These are phyloP conservation scores for Xylota segnis DNA, from an alignment of 2,888 invertebrate genomes.

Conservation along the genomic window DNA sequence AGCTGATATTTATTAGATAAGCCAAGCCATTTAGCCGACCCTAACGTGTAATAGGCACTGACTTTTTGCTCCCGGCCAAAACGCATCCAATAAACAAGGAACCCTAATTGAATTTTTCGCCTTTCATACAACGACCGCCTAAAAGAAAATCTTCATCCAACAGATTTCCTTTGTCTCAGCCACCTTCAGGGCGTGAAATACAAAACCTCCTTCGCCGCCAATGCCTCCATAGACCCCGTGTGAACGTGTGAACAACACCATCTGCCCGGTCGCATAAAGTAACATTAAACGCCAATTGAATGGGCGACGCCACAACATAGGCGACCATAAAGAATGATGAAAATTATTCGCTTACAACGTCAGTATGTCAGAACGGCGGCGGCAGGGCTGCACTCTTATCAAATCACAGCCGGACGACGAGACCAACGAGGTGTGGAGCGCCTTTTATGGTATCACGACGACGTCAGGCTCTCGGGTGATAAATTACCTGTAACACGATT, in stretches of 20 bases:
- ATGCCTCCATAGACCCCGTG: background rate
- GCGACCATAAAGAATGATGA: slow-evolving; percentile 49
- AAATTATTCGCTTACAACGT: slow-evolving; percentile 47
- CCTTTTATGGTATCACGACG: slow-evolving; percentile 30
- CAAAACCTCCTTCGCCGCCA: background rate
- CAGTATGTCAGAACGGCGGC: slow-evolving; percentile 1
- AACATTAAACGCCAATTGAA: slow-evolving; percentile 64
- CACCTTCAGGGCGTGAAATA: background rate
- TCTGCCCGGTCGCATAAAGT: slow-evolving; percentile 53
- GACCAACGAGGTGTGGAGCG: slow-evolving; percentile 11
- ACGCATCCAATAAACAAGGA: background rate
- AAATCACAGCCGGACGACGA: slow-evolving; percentile 45
- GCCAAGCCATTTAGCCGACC: background rate
- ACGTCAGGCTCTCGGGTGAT: slow-evolving; percentile 39
- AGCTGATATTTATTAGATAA: background rate
- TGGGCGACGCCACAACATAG: slow-evolving; percentile 34
- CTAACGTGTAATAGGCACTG: background rate
- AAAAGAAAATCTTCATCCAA: slow-evolving; percentile 11
- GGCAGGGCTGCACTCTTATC: slow-evolving; percentile 26
- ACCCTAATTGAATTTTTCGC: slow-evolving; percentile 22
- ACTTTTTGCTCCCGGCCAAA: background rate
- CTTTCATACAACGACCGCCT: slow-evolving; percentile 5
- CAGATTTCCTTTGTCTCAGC: background rate
- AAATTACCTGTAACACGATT: slow-evolving; percentile 60
- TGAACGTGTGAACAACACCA: slow-evolving; percentile 55